A percentile compares a stretch with the other conserved stretches of the same genome.
Evolutionary conservation across 2,113 vertebrate species (phyloP).

Genomic region (Aplodontia rufa): DNA sequence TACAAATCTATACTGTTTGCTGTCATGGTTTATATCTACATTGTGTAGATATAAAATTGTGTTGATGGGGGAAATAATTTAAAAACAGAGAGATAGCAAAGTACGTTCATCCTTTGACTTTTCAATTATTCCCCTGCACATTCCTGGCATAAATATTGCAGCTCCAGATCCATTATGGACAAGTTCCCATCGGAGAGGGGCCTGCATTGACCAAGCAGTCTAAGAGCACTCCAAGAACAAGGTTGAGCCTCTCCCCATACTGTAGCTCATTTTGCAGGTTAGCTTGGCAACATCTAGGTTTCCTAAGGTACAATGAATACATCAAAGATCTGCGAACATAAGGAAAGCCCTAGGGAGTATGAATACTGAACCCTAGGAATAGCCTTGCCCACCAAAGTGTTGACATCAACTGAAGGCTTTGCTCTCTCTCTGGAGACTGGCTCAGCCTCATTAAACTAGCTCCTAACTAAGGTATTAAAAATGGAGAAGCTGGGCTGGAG

Average conservation of each 20-base stretch:
- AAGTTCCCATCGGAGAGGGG: background rate
- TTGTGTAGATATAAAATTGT: background rate
- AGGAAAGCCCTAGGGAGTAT: background rate
- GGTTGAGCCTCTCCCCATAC: background rate
- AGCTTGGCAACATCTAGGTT: constrained; percentile 11
- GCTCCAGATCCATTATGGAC: background rate
- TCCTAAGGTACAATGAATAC: background rate
- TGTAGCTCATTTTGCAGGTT: background rate
- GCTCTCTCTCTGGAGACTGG: background rate
- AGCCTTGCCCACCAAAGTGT: background rate
- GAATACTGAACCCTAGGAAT: background rate
- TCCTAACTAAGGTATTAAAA: background rate
- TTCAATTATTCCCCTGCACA: background rate
- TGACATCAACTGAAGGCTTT: background rate
- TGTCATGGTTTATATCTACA: background rate
- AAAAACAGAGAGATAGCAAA: constrained; percentile 31
- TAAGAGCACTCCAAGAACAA: background rate
- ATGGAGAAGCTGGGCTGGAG: background rate
- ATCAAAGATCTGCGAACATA: background rate
- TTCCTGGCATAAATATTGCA: background rate
- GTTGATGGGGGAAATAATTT: background rate
- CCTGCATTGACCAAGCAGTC: background rate
- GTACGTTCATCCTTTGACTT: background rate
- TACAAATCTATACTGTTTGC: constrained; percentile 1
- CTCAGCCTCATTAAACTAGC: background rate